Evolutionary conservation across 2,888 invertebrate genomes (phyloP), one percentile per base, ranked within the genome.

Genomic region (Eudasyphora cyanicolor): DNA sequence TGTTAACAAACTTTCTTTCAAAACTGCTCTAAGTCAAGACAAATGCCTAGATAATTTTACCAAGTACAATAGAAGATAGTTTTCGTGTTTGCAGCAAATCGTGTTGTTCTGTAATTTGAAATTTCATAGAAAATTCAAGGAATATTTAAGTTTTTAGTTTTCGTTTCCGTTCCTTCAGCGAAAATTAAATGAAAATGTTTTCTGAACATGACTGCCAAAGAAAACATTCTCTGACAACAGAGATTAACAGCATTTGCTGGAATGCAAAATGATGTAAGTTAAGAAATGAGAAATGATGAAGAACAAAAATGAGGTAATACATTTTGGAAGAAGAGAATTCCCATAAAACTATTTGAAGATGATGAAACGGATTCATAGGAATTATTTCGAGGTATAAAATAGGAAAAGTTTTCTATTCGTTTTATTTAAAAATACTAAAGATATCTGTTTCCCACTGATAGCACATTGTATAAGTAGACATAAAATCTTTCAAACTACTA

Each of bases 121-220:
- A 71, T 29, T 54, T 29, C 51, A 29, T 71, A 54, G 32, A 54
- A 51, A 54, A 32, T 49, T 49, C 32, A 71, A 17, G 35, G 54
- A 54, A 45, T 49, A 17, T 14, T 70, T 45, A 17, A 51, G 32
- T 54, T 71, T 51, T 24, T 29, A 17, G 49, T 70, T 69, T 1
- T 49, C 6, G n/a, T 51, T 27, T 51, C 12, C n/a, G n/a, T 42
- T 67, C 27, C 38, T 42, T 45, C 24, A 49, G 8, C 49, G 35
- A 29, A 71, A 24, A 70, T 27, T 29, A 14, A 71, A 71, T 49
- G 32, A 51, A 71, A 51, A 71, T 51, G 71, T 54, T 71, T 51
- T 49, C 49, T n/a, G 29, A 51, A 54, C 51, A 76, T 49, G 29
- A 12, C 69, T n/a, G n/a, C n/a, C n/a, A n/a, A 54, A 32, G 67